These are phyloP conservation scores for Habrosyne pyritoides DNA, from an alignment of 2,888 invertebrate species.

Conservation along the genomic window DNA sequence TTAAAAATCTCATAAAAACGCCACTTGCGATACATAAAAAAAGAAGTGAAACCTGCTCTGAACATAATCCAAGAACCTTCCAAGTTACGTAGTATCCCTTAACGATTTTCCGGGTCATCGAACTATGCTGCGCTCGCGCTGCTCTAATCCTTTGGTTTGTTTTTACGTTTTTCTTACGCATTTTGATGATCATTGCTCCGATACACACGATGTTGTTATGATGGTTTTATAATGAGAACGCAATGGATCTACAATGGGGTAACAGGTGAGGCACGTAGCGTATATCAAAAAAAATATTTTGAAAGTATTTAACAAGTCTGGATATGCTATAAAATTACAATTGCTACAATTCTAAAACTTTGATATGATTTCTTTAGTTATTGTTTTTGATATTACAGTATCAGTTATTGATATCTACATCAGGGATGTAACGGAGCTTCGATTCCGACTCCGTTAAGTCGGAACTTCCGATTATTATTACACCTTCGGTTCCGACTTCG, in stretches of 20 bases:
- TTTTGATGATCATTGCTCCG: not conserved
- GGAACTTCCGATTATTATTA: too few species aligned
- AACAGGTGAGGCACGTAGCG: too few species aligned
- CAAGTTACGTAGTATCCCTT: conserved; percentile 1
- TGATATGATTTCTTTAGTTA: too few species aligned
- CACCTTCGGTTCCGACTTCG: too few species aligned
- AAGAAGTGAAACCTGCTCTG: not conserved
- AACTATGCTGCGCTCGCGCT: not conserved
- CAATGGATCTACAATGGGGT: not conserved
- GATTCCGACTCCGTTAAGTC: too few species aligned
- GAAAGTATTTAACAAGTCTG: too few species aligned
- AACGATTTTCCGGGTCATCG: conserved; percentile 9
- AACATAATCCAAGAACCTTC: conserved; percentile 4
- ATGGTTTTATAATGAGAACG: not conserved
- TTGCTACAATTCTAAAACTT: too few species aligned
- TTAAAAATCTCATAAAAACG: not conserved
- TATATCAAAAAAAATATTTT: too few species aligned
- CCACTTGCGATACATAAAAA: not conserved
- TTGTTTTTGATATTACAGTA: too few species aligned
- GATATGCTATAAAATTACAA: too few species aligned
- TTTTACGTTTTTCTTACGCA: conserved; percentile 1
- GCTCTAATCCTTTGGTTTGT: not conserved
- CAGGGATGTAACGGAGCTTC: too few species aligned
- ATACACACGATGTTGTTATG: not conserved
- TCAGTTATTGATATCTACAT: too few species aligned